Percentiles rank a stretch among this genome's conserved stretches.
phyloP scores from a whole-genome alignment of 2,888 invertebrate species.

The Fragum whitleyi region DNA sequence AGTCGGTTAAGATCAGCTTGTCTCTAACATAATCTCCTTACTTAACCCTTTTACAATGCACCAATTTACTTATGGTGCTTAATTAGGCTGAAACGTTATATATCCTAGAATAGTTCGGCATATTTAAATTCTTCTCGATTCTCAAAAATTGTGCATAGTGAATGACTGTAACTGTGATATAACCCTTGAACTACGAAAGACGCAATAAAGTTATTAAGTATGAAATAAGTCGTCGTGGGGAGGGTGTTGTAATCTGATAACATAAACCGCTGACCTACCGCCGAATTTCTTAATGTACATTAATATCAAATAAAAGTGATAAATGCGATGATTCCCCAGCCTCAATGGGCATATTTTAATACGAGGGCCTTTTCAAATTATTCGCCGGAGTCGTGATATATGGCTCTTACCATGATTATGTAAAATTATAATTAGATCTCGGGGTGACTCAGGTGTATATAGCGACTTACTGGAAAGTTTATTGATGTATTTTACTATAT shows the following conservation, averaged over 20 bases:
- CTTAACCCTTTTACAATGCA: no score
- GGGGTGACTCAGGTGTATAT: conserved; percentile 3
- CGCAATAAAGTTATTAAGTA: not conserved
- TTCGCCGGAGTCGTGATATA: conserved; percentile 22
- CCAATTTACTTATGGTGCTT: no score
- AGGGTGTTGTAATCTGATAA: conserved; percentile 40
- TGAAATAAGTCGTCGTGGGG: conserved; percentile 13
- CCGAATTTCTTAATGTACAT: conserved; percentile 61
- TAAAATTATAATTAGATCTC: conserved; percentile 15
- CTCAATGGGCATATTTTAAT: conserved; percentile 26
- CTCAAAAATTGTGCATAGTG: no score
- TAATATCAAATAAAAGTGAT: conserved; percentile 63
- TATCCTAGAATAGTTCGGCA: no score
- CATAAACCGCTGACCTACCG: conserved; percentile 52
- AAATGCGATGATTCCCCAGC: conserved; percentile 35
- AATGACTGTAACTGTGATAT: no score
- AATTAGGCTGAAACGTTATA: no score
- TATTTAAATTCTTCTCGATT: no score
- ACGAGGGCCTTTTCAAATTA: conserved; percentile 11
- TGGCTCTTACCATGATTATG: conserved; percentile 15
- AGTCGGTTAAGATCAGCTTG: no score
- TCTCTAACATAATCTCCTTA: no score
- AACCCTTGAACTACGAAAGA: no score
- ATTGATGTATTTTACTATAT: no score
- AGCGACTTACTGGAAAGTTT: no score